Evolutionary conservation across 2,888 invertebrate genomes (phyloP).

Genomic region (Conistra vaccinii): DNA sequence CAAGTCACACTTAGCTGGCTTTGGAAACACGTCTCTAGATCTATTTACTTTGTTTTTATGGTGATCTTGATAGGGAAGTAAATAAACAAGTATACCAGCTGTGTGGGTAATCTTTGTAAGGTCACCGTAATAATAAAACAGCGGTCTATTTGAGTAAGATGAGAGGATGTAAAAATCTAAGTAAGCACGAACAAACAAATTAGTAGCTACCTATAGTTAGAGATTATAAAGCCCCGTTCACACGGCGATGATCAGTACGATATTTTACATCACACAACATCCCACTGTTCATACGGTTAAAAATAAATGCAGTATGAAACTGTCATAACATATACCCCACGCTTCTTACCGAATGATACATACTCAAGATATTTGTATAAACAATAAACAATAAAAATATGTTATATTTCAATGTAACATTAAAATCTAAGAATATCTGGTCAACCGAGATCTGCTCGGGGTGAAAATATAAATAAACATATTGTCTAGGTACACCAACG

Average conservation of each 20-base stretch:
- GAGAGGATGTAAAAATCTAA: not conserved
- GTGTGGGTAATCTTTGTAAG: not conserved
- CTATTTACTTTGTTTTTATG: slow-evolving; percentile 20
- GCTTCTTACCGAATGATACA: too few species aligned
- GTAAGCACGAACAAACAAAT: not conserved
- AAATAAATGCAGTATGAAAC: not conserved
- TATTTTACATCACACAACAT: not conserved
- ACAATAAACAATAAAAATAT: too few species aligned
- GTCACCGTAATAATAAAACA: slow-evolving; percentile 28
- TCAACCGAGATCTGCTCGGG: too few species aligned
- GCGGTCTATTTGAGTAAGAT: not conserved
- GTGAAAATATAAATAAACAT: too few species aligned
- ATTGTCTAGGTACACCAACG: too few species aligned
- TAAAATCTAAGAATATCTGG: too few species aligned
- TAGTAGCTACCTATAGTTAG: not conserved
- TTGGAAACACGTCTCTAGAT: slow-evolving; percentile 23
- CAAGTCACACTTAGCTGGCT: slow-evolving; percentile 48
- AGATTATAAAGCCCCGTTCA: not conserved
- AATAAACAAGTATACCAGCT: slow-evolving; percentile 39
- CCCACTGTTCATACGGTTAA: not conserved
- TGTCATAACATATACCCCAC: too few species aligned
- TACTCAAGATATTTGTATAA: too few species aligned
- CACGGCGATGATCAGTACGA: too few species aligned
- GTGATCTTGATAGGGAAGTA: slow-evolving; percentile 27
- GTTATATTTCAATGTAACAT: too few species aligned